Percentiles rank a stretch among this genome's conserved stretches.
Conservation (phyloP, 2,113 vertebrate genomes). For the Tapirus terrestris region DNA sequence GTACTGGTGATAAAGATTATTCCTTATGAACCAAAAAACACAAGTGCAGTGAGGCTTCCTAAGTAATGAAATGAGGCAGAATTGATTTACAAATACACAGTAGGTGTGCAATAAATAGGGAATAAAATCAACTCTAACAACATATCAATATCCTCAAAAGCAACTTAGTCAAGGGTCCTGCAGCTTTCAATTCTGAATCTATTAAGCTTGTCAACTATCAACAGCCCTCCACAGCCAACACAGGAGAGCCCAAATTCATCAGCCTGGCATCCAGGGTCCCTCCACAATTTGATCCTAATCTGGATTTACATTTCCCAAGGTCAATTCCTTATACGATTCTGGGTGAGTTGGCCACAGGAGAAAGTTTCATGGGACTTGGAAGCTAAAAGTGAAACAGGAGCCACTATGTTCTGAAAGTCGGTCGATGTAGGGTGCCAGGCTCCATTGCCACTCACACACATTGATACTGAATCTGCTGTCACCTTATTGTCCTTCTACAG, state of each 20-base stretch:
- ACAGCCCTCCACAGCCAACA: neutral
- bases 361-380: neutral
- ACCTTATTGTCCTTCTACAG: neutral
- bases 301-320: neutral
- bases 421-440: fast-evolving
- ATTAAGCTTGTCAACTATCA: neutral
- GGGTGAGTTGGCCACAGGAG: neutral
- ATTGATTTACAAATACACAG: constrained; percentile 48
- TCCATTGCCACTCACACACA: neutral
- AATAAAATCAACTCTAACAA: constrained; percentile 31
- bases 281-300: neutral
- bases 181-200: constrained; percentile 27
- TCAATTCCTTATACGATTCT: neutral
- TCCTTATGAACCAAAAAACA: constrained; percentile 36
- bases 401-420: neutral
- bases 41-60: neutral
- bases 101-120: constrained; percentile 19
- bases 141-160: constrained; percentile 26
- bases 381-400: neutral
- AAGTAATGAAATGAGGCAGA: constrained; percentile 29
- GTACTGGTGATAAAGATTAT: constrained; percentile 50
- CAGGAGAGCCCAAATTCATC: constrained; percentile 14
- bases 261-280: neutral
- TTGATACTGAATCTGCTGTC: neutral
- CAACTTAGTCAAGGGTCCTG: neutral